A percentile compares a stretch with the other conserved stretches of the same genome.
Conservation (phyloP, 23 tunicate species). For the Botrylloides violaceus region DNA sequence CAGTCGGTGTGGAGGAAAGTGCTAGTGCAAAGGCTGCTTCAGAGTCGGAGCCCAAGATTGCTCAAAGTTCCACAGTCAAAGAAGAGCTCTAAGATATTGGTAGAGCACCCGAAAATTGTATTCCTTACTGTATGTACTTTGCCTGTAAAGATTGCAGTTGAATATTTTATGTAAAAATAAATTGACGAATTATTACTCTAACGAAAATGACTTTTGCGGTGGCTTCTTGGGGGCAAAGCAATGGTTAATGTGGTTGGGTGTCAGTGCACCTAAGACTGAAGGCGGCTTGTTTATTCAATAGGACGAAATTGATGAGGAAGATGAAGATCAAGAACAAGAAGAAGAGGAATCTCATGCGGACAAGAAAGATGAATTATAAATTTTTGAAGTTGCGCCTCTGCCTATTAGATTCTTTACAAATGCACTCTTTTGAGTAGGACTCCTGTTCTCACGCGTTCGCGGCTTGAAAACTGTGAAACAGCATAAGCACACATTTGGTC, state of each 20-base stretch:
- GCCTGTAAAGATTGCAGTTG: too few species aligned
- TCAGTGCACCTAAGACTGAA: background rate
- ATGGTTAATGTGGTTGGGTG: background rate
- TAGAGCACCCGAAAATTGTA: too few species aligned
- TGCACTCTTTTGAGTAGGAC: background rate
- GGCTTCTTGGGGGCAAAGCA: background rate
- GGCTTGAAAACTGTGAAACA: background rate
- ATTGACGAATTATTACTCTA: too few species aligned
- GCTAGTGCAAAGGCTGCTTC: too few species aligned
- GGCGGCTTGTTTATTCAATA: background rate
- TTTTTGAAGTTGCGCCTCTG: background rate
- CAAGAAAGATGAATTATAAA: slow-evolving; percentile 60
- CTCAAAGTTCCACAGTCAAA: too few species aligned
- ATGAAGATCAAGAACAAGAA: slow-evolving; percentile 63
- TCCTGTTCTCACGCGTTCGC: slow-evolving; percentile 3
- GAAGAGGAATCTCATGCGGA: slow-evolving; percentile 37
- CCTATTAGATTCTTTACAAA: background rate
- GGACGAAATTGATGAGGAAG: slow-evolving; percentile 70
- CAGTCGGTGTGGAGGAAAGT: too few species aligned
- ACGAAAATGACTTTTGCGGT: too few species aligned
- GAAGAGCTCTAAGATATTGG: too few species aligned
- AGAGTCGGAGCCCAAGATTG: too few species aligned
- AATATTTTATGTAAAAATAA: too few species aligned
- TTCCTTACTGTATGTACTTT: too few species aligned
- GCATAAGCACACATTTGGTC: background rate